Evolutionary conservation across 2,113 vertebrate species (phyloP).

Genomic region (Peromyscus leucopus): DNA sequence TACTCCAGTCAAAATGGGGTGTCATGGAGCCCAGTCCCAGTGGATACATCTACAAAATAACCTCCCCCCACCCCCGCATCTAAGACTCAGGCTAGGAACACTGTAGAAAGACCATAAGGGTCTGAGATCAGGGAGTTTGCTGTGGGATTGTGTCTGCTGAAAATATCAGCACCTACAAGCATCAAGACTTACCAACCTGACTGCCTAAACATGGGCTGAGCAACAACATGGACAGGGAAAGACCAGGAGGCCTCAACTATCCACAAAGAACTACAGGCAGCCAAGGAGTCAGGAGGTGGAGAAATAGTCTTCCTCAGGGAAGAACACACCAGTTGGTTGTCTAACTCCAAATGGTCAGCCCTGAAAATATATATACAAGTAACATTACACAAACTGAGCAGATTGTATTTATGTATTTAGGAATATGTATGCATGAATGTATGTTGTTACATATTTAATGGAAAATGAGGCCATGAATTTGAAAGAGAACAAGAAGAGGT

Average conservation of each 20-base stretch:
- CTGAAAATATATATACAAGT: background rate
- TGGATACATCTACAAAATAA: background rate
- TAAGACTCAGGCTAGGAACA: background rate
- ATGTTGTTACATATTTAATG: background rate
- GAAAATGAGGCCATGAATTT: background rate
- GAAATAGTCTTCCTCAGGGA: background rate
- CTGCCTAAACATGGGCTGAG: background rate
- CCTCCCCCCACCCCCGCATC: accelerated
- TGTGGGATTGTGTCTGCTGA: background rate
- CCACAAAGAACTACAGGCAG: background rate
- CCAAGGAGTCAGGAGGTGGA: background rate
- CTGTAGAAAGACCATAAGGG: background rate
- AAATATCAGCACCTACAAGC: background rate
- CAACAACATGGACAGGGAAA: background rate
- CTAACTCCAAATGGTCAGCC: background rate
- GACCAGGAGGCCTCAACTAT: background rate
- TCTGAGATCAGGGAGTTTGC: background rate
- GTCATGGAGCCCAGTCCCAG: background rate
- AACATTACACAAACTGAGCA: background rate
- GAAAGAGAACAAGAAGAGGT: background rate
- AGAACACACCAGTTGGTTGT: background rate
- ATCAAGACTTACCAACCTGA: background rate
- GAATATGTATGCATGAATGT: background rate
- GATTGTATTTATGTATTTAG: background rate
- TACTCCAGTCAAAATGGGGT: background rate